Evolutionary conservation across 2,797 vertebrate species (phyloP).

Genomic region (Cygnus olor): DNA sequence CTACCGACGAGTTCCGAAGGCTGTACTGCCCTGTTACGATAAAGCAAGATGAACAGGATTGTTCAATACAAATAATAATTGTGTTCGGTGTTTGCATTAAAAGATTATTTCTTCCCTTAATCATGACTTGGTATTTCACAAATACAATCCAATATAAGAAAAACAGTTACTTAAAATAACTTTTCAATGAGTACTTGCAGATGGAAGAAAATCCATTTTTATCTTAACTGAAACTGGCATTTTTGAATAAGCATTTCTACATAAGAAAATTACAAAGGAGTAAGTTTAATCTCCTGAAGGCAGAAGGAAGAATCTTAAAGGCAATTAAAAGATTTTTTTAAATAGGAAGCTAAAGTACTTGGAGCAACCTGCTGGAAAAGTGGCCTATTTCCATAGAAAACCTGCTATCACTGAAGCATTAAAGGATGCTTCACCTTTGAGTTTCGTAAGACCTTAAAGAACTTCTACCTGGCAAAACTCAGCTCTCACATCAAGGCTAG

Average conservation of each 20-base stretch:
- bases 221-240: background rate
- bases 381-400: background rate
- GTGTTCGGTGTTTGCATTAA: background rate
- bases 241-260: background rate
- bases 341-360: background rate
- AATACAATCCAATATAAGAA: background rate
- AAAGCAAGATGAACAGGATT: background rate
- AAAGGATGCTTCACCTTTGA: background rate
- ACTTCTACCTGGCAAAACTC: background rate
- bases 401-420: background rate
- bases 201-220: background rate
- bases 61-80: background rate
- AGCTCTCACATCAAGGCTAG: background rate
- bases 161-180: background rate
- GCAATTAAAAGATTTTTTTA: background rate
- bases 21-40: slow-evolving; percentile 89
- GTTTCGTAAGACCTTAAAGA: background rate
- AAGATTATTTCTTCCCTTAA: background rate
- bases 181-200: background rate
- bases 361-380: background rate
- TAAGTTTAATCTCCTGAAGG: background rate
- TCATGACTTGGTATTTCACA: background rate
- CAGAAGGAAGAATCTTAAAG: background rate
- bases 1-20: slow-evolving; percentile 98
- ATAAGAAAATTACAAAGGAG: background rate